phyloP scores from a whole-genome alignment of 2,888 invertebrate genomes.

The Leptopilina syphax region DNA sequence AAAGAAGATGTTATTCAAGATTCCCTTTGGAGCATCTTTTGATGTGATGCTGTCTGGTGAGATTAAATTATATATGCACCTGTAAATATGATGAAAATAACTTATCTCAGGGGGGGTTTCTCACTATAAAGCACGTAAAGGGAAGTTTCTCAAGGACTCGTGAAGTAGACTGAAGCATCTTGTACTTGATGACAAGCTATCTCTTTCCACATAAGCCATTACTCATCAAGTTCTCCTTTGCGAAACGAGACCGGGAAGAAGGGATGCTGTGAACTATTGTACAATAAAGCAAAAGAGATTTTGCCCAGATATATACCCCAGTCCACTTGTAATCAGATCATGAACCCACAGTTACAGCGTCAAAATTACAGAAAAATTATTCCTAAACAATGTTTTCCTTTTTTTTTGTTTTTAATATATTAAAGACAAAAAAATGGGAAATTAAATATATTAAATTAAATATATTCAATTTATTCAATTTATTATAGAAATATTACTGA shows the following conservation, averaged over 20 bases:
- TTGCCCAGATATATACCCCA: not conserved
- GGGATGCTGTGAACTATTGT: conserved; percentile 3
- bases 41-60: not conserved
- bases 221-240: conserved; percentile 8
- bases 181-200: conserved; percentile 14
- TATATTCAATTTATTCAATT: too few relatives aligned
- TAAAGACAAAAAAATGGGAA: too few relatives aligned
- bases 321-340: not conserved
- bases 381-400: too few relatives aligned
- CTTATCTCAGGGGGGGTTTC: not conserved
- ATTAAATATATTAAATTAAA: too few relatives aligned
- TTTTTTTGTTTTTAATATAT: too few relatives aligned
- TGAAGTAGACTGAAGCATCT: not conserved
- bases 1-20: not conserved
- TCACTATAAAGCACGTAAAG: conserved; percentile 20
- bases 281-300: not conserved
- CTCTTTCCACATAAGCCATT: conserved; percentile 16
- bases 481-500: too few relatives aligned
- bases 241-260: not conserved
- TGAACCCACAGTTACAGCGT: not conserved
- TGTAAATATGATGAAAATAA: conserved; percentile 31
- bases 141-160: conserved; percentile 17
- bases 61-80: conserved; percentile 18
- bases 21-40: conserved; percentile 11
- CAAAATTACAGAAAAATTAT: not conserved